Evolutionary conservation across 2,113 vertebrate species (phyloP), one percentile per base, ranked within the genome.

Genomic region (Austrofundulus limnaeus): DNA sequence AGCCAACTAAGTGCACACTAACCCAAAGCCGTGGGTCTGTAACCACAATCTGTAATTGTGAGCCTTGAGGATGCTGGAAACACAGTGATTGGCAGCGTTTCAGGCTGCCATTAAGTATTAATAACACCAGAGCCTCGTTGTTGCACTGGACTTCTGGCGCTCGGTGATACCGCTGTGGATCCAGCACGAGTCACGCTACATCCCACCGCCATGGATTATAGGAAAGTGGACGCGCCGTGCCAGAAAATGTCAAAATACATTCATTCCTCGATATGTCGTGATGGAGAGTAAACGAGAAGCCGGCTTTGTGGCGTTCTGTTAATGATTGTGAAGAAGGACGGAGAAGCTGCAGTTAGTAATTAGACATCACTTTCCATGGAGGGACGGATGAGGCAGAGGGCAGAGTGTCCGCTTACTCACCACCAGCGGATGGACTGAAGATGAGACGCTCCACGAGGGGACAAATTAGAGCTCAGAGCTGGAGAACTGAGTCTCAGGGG

Each of bases 31-130:
- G 19, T 75, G 78, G 72, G 63, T 75, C 61, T 78, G 81, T 77
- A 75, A 79, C 83, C 20, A 25, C 78, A 52, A 65, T 81, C 85
- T 88, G 87, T 89, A 87, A 90, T 82, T 84, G 85, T 75, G 83
- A 89, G 83, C 79, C 73, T 43, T 1, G 13, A 20, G 74, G 71
- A 76, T 62, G 65, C 80, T 45, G 19, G 64, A 63, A 80, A 74
- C 72, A 78, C 72, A 72, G 65, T 72, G 78, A 81, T 70, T 72
- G 80, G 77, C 43, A 46, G 43, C 45, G 39, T 78, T 79, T 64
- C 80, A 82, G 71, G 60, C 75, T 58, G 65, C 52, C 72, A 82
- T 91, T 78, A 89, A 83, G 75, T 78, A 87, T 88, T 90, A 68
- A 91, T 85, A 83, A 83, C 85, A 86, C 79, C 79, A 82, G 77